These are phyloP conservation scores for Archilochus colubris DNA, from an alignment of 2,113 vertebrate species.

Conservation along the genomic window DNA sequence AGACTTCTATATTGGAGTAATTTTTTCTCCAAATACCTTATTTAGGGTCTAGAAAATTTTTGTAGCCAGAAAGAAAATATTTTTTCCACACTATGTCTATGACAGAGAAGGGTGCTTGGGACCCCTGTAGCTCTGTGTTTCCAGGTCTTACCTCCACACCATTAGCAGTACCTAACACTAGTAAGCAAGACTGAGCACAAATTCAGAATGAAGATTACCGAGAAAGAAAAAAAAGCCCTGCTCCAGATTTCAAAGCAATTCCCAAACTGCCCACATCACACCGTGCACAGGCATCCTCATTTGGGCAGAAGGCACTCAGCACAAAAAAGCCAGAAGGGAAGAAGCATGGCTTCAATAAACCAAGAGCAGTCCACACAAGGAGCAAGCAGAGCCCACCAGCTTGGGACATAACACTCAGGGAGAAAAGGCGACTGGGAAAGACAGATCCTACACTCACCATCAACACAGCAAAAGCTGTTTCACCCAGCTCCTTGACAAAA, in stretches of 20 bases:
- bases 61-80: not conserved
- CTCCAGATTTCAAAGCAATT: not conserved
- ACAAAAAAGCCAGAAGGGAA: not conserved
- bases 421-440: not conserved
- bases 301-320: not conserved
- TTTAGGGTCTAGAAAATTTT: not conserved
- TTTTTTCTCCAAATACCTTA: not conserved
- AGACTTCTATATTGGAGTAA: not conserved
- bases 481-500: not conserved
- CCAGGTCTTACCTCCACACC: not conserved
- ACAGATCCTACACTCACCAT: not conserved
- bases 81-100: not conserved
- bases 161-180: not conserved
- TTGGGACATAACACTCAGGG: not conserved
- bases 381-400: not conserved
- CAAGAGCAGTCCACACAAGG: fast-evolving
- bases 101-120: not conserved
- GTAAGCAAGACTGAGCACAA: not conserved
- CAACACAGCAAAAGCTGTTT: not conserved
- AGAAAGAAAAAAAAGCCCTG: not conserved
- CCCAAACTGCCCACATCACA: not conserved
- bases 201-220: not conserved
- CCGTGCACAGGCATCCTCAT: not conserved
- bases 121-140: not conserved
- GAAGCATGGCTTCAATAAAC: not conserved